Percentiles rank a stretch among this genome's conserved stretches.
Evolutionary conservation across 2,113 vertebrate genomes (phyloP).

Genomic region (Lates calcarifer): DNA sequence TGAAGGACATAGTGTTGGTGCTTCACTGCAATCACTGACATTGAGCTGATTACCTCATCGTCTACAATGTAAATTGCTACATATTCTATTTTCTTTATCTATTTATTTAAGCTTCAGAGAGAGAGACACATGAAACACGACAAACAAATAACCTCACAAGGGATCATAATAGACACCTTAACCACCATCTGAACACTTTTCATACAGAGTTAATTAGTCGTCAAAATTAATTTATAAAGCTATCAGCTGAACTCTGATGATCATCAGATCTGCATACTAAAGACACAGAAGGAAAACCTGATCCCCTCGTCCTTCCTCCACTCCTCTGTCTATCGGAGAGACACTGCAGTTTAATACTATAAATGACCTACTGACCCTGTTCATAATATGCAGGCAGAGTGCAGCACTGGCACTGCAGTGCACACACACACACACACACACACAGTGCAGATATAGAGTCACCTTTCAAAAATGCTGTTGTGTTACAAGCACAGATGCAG

Average conservation of each 20-base stretch:
- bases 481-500: slow-evolving; percentile 56
- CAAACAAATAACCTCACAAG: not conserved
- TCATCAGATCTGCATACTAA: slow-evolving; percentile 53
- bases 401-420: slow-evolving; percentile 34
- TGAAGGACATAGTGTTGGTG: slow-evolving; percentile 23
- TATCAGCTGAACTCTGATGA: slow-evolving; percentile 38
- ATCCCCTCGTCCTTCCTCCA: not conserved
- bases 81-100: not conserved
- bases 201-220: slow-evolving; percentile 44
- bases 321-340: slow-evolving; percentile 11
- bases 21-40: slow-evolving; percentile 25
- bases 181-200: slow-evolving; percentile 30
- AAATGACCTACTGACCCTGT: slow-evolving; percentile 83
- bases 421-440: slow-evolving; percentile 25
- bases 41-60: slow-evolving; percentile 1
- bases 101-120: not conserved
- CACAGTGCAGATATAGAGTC: slow-evolving; percentile 38
- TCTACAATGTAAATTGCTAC: slow-evolving; percentile 8
- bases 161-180: slow-evolving; percentile 17
- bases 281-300: not conserved
- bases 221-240: slow-evolving; percentile 52
- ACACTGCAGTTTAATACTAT: slow-evolving; percentile 47
- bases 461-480: slow-evolving; percentile 68
- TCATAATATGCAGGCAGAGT: slow-evolving; percentile 52
- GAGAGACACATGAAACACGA: not conserved